These are phyloP conservation scores for Tetranychus piercei DNA, from an alignment of 2,888 invertebrate species.

Conservation along the genomic window DNA sequence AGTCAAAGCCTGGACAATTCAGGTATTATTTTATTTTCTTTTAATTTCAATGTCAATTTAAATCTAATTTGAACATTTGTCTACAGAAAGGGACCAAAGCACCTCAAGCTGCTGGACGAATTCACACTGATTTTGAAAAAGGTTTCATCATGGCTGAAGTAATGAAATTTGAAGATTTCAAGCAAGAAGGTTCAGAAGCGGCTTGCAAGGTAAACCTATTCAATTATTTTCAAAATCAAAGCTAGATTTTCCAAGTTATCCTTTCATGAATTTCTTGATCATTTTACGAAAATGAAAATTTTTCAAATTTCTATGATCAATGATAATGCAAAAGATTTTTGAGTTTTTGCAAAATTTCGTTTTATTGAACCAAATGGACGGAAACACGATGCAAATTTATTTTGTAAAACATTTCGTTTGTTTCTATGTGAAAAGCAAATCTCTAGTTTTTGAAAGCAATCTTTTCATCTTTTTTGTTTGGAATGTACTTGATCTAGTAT, in stretches of 20 bases:
- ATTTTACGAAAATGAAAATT: no score
- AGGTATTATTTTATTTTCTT: slow-evolving; percentile 42
- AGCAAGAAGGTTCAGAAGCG: slow-evolving; percentile 78
- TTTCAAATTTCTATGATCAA: no score
- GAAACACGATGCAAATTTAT: no score
- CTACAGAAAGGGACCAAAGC: slow-evolving; percentile 88
- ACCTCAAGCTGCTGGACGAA: slow-evolving; percentile 91
- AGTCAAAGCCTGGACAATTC: slow-evolving; percentile 98
- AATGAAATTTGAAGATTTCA: slow-evolving; percentile 93
- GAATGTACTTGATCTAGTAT: no score
- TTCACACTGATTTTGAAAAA: slow-evolving; percentile 98
- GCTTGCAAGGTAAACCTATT: slow-evolving; percentile 50
- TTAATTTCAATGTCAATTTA: neutral
- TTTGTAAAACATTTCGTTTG: no score
- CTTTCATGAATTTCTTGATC: no score
- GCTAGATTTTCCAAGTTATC: no score
- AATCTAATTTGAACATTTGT: neutral
- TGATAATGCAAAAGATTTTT: no score
- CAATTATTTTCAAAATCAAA: no score
- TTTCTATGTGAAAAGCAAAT: no score
- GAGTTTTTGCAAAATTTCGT: no score
- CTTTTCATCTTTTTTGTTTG: neutral
- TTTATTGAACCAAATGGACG: no score
- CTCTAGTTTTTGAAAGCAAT: neutral
- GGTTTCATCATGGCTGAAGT: slow-evolving; percentile 99